Percentiles rank a stretch among this genome's conserved stretches.
Conservation (phyloP, 2,888 invertebrate genomes). For the Pecten maximus region DNA sequence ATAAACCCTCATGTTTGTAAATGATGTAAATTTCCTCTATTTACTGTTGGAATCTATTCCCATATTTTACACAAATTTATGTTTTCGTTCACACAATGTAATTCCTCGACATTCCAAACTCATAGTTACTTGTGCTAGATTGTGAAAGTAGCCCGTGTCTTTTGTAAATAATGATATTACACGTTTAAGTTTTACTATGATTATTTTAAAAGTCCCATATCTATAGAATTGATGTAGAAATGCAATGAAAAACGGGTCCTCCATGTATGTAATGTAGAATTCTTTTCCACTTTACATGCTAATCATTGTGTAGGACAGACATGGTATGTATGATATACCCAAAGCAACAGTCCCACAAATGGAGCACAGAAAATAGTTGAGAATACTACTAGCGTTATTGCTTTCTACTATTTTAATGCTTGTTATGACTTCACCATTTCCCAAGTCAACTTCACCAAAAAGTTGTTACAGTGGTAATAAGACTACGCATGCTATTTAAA, state of each 20-base stretch:
- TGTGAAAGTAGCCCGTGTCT: not conserved
- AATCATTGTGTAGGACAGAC: not conserved
- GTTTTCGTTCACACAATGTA: constrained; percentile 26
- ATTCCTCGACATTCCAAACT: constrained; percentile 26
- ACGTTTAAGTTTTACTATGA: not conserved
- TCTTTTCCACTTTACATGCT: constrained; percentile 29
- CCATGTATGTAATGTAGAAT: not conserved
- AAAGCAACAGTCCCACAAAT: constrained; percentile 10
- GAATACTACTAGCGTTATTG: not conserved
- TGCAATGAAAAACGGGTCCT: not conserved
- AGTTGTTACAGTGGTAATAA: not conserved
- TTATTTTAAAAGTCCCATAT: not conserved
- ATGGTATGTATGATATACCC: constrained; percentile 29
- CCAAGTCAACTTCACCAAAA: not conserved
- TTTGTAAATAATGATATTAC: not conserved
- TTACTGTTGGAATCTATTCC: constrained; percentile 27
- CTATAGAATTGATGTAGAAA: not conserved
- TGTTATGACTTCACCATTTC: not conserved
- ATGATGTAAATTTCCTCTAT: constrained; percentile 5
- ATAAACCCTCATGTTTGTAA: constrained; percentile 9
- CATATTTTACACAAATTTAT: constrained; percentile 29
- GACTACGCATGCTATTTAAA: not conserved
- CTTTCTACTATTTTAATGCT: not conserved
- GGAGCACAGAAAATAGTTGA: not conserved
- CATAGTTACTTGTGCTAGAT: constrained; percentile 15